Conservation (phyloP, 2,888 invertebrate genomes). For the Dinocampus coccinellae region DNA sequence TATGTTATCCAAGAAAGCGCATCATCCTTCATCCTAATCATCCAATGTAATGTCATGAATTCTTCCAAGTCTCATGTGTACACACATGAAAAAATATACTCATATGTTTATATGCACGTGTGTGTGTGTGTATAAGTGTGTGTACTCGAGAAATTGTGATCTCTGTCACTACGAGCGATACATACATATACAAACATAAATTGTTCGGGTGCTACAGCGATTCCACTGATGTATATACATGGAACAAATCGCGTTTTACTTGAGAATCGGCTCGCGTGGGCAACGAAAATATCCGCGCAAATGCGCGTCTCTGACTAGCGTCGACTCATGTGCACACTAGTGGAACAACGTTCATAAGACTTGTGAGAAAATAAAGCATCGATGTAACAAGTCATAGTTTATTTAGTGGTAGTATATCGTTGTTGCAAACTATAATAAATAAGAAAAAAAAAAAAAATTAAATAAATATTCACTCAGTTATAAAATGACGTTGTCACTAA, state of each 20-base stretch:
- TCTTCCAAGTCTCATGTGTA: not conserved
- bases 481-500: conserved; percentile 44
- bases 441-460: too few species aligned
- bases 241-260: conserved; percentile 41
- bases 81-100: not conserved
- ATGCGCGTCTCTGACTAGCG: not conserved
- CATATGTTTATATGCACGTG: not conserved
- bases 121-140: not conserved
- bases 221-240: conserved; percentile 37
- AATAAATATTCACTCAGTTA: conserved; percentile 31
- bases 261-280: conserved; percentile 30
- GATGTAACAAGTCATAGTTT: conserved; percentile 16
- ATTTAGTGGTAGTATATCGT: conserved; percentile 28
- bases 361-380: conserved; percentile 12
- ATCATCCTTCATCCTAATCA: conserved; percentile 17
- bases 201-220: conserved; percentile 39
- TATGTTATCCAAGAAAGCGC: conserved; percentile 8
- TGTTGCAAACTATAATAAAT: conserved; percentile 27
- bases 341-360: not conserved
- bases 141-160: conserved; percentile 16
- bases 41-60: not conserved
- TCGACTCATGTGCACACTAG: too few species aligned
- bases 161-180: conserved; percentile 13
- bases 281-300: conserved; percentile 28
- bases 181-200: conserved; percentile 37